Conservation (phyloP, 2,888 invertebrate genomes). For the Watsonalla cultraria region DNA sequence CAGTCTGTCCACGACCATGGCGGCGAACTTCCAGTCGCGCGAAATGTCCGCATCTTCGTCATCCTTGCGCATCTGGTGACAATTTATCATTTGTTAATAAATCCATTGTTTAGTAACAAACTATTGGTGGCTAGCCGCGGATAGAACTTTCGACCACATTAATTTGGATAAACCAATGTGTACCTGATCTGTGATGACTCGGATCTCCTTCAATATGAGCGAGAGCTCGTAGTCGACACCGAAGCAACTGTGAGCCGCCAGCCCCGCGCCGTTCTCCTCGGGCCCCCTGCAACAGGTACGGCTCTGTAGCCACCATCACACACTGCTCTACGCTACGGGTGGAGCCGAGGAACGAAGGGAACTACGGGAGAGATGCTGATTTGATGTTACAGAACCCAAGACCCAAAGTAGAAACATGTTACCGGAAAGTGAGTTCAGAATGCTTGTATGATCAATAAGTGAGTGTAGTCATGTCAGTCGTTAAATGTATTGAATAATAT, state of each 20-base stretch:
- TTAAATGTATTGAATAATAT: conserved; percentile 22
- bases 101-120: too few species aligned
- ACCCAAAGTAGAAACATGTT: conserved; percentile 45
- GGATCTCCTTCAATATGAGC: conserved; percentile 95
- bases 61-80: conserved; percentile 90
- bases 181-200: conserved; percentile 94
- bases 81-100: not conserved
- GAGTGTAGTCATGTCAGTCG: conserved; percentile 19
- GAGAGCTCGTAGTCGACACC: conserved; percentile 96
- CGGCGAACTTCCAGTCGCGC: conserved; percentile 99
- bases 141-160: too few species aligned
- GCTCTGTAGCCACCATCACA: conserved; percentile 67
- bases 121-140: too few species aligned
- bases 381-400: conserved; percentile 48
- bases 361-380: conserved; percentile 70
- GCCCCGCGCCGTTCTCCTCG: conserved; percentile 85
- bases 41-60: conserved; percentile 96
- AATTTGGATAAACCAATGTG: not conserved
- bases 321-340: conserved; percentile 67
- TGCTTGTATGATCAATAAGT: conserved; percentile 27
- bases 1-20: conserved; percentile 99
- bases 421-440: conserved; percentile 35
- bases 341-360: conserved; percentile 69
- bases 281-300: conserved; percentile 65
- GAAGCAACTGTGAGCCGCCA: conserved; percentile 91